Evolutionary conservation across 2,888 invertebrate genomes (phyloP).

Genomic region (Torymus texanus): DNA sequence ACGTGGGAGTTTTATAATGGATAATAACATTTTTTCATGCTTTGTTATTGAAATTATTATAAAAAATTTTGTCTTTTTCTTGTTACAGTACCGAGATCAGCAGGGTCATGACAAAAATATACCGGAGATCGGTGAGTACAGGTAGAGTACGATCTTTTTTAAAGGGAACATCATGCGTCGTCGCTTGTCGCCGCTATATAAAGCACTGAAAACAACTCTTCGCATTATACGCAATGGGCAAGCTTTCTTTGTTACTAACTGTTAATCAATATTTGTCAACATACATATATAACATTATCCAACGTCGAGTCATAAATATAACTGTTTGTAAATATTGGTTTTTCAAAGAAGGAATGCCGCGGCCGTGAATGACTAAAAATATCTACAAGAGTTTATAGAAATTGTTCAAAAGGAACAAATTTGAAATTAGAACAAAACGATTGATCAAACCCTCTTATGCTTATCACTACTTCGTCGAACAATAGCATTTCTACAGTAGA

Average conservation of each 20-base stretch:
- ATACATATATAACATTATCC: too few relatives aligned
- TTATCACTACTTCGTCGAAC: too few relatives aligned
- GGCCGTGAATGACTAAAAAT: too few relatives aligned
- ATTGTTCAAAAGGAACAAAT: too few relatives aligned
- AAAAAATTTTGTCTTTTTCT: conserved; percentile 58
- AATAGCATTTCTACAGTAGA: too few relatives aligned
- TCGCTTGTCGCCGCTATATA: conserved; percentile 45
- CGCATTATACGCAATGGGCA: conserved; percentile 38
- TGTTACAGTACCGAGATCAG: conserved; percentile 79
- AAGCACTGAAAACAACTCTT: conserved; percentile 6
- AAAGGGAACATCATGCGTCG: conserved; percentile 22
- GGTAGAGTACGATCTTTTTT: conserved; percentile 53
- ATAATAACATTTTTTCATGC: not conserved
- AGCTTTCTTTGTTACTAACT: conserved; percentile 40
- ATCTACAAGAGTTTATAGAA: too few relatives aligned
- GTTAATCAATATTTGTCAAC: not conserved
- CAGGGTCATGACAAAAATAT: conserved; percentile 79
- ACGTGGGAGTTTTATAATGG: not conserved
- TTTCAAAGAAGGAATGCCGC: too few relatives aligned
- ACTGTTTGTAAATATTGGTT: too few relatives aligned
- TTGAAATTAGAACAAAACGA: too few relatives aligned
- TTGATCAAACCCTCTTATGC: too few relatives aligned
- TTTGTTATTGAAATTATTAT: not conserved
- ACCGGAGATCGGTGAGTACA: conserved; percentile 78
- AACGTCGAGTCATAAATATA: too few relatives aligned